Evolutionary conservation across 2,797 vertebrate species (phyloP).

Genomic region (Craterocephalus amniculus): DNA sequence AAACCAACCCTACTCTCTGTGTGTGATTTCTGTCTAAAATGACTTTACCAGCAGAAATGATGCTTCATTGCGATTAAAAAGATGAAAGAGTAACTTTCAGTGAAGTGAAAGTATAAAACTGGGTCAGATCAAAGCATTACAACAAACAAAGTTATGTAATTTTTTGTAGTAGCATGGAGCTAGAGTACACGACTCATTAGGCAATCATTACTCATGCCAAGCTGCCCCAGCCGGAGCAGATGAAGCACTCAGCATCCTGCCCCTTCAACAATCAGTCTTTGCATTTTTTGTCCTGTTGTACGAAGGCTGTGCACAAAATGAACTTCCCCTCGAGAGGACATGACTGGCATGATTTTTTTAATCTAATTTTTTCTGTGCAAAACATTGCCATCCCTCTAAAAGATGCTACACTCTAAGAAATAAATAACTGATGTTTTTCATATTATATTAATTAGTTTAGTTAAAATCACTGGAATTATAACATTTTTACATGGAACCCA

Average conservation of each 20-base stretch:
- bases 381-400: not conserved
- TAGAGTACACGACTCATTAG: conserved; percentile 19
- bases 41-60: not conserved
- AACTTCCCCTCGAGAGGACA: conserved; percentile 6
- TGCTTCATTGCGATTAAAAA: not conserved
- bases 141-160: not conserved
- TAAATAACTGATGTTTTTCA: too few relatives aligned
- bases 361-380: not conserved
- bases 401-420: too few relatives aligned
- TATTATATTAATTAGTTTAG: too few relatives aligned
- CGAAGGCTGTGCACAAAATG: conserved; percentile 19
- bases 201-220: conserved; percentile 14
- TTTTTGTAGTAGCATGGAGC: not conserved
- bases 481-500: too few relatives aligned
- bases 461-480: too few relatives aligned
- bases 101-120: not conserved
- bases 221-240: not conserved
- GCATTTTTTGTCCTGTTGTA: conserved; percentile 11
- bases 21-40: not conserved
- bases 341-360: not conserved
- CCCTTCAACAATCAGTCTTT: conserved; percentile 4
- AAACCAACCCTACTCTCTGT: conserved; percentile 41
- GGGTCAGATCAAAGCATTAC: conserved; percentile 18
- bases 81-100: not conserved
- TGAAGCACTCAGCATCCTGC: conserved; percentile 15